Evolutionary conservation across 2,797 vertebrate species (phyloP).

Genomic region (Falco rusticolus): DNA sequence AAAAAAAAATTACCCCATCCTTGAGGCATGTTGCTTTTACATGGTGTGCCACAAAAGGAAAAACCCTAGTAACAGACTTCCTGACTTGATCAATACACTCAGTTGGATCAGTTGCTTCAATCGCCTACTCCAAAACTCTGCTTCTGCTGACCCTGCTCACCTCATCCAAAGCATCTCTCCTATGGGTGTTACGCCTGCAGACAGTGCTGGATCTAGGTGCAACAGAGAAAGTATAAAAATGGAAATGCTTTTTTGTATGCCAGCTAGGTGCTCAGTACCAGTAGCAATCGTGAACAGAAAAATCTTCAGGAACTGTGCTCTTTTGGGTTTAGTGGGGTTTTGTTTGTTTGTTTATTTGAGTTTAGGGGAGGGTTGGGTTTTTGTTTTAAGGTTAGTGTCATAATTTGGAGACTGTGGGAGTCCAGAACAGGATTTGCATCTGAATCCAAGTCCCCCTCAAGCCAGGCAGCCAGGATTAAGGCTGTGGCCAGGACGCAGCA

Average conservation of each 20-base stretch:
- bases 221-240: neutral
- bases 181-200: neutral
- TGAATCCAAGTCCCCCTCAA: neutral
- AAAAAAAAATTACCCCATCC: neutral
- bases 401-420: neutral
- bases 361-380: rapidly evolving
- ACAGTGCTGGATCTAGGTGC: neutral
- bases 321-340: neutral
- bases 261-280: neutral
- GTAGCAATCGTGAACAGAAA: neutral
- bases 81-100: neutral
- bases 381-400: neutral
- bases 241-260: neutral
- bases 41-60: neutral
- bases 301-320: neutral
- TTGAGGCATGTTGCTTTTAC: neutral
- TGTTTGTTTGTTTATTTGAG: neutral
- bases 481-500: neutral
- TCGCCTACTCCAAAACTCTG: neutral
- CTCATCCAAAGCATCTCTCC: neutral
- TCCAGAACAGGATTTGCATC: neutral
- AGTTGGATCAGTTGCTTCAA: neutral
- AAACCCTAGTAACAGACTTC: neutral
- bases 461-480: neutral
- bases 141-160: neutral